Percentiles rank a stretch among this genome's conserved stretches.
phyloP scores from a whole-genome alignment of 1,140 invertebrate species.

The Sitobion miscanthi region DNA sequence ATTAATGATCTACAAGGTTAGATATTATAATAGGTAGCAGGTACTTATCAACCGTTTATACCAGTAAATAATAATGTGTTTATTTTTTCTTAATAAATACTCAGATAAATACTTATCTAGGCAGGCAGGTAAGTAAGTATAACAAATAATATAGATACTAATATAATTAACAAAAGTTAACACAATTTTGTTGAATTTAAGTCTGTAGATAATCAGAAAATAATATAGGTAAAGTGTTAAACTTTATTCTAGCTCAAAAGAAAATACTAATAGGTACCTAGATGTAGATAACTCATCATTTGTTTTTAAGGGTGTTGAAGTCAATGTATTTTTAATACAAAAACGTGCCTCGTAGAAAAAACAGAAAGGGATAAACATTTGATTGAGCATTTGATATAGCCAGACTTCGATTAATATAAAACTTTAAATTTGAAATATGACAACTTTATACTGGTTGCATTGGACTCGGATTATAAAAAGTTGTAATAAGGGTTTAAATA shows the following conservation, averaged over 20 bases:
- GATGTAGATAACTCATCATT: too few relatives aligned
- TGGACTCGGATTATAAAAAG: background rate
- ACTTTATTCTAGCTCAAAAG: background rate
- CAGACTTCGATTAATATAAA: too few relatives aligned
- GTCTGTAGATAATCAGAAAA: background rate
- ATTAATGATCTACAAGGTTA: background rate
- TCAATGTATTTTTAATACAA: too few relatives aligned
- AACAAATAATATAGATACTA: background rate
- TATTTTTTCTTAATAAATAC: background rate
- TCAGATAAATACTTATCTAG: background rate
- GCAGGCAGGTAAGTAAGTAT: too few relatives aligned
- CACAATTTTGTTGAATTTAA: background rate
- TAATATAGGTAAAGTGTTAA: background rate
- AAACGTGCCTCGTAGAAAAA: too few relatives aligned
- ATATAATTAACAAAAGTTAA: background rate
- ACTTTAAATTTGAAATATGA: too few relatives aligned
- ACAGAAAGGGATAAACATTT: too few relatives aligned
- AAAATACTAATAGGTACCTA: too few relatives aligned
- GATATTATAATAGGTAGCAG: background rate
- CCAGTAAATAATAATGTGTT: background rate
- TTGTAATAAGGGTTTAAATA: background rate
- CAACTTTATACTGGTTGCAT: background rate
- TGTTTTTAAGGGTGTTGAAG: too few relatives aligned
- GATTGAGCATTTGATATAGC: too few relatives aligned
- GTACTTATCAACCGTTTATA: background rate